These are phyloP conservation scores for Drosophila prolongata DNA, from an alignment of 2,888 invertebrate species.

Conservation along the genomic window DNA sequence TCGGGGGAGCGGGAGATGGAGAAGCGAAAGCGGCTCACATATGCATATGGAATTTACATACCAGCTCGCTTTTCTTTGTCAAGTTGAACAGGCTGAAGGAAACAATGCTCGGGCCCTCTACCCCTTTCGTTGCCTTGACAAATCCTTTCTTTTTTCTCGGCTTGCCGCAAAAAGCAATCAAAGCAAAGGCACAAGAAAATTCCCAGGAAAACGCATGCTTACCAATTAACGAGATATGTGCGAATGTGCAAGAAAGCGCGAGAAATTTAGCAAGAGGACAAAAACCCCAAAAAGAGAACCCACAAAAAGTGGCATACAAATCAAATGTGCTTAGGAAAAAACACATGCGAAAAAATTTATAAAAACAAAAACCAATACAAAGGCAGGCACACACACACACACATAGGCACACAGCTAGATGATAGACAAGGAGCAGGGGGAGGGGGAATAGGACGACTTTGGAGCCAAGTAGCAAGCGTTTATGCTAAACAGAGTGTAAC, in stretches of 20 bases:
- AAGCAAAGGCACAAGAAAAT: conserved; percentile 53
- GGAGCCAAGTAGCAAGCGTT: conserved; percentile 80
- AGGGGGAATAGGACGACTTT: conserved; percentile 25
- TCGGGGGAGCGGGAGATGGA: not conserved
- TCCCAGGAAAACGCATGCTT: conserved; percentile 55
- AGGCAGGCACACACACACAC: conserved; percentile 23
- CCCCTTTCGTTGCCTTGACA: conserved; percentile 14
- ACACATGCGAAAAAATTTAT: conserved; percentile 62
- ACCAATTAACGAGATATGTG: conserved; percentile 78
- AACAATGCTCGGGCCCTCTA: conserved; percentile 45
- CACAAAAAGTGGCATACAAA: conserved; percentile 54
- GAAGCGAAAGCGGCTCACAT: conserved; percentile 28
- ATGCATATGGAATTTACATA: conserved; percentile 68
- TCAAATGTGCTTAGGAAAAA: conserved; percentile 66
- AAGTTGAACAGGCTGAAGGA: conserved; percentile 72
- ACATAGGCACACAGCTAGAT: conserved; percentile 30
- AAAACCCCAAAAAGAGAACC: conserved; percentile 14
- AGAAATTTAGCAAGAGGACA: conserved; percentile 37
- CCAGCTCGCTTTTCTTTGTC: conserved; percentile 63
- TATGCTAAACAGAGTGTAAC: conserved; percentile 81
- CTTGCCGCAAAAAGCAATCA: conserved; percentile 70
- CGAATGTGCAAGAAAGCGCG: conserved; percentile 50
- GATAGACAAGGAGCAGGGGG: conserved; percentile 7
- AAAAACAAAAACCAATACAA: conserved; percentile 69
- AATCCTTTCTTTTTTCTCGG: conserved; percentile 27